Base-by-base conservation (phyloP, 1,140 invertebrate genomes). In the Lordiphosa collinella region DNA sequence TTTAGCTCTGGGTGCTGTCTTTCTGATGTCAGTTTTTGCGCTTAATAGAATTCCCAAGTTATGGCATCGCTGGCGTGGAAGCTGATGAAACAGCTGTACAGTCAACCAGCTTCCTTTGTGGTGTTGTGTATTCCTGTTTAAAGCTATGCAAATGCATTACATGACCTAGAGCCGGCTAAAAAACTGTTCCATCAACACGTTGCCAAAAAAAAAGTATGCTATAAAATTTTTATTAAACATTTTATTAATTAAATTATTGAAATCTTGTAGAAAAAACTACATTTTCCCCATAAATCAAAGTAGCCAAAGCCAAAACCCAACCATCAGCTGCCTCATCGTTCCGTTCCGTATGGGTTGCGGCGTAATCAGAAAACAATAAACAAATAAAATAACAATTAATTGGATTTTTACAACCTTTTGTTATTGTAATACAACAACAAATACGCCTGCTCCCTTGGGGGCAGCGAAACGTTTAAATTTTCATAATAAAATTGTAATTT, bases 361-460 rank as follows among this genome's bases (percentile, higher is more conserved):
- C 62, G 71, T 80, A 79, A 79, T 79, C 75, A 80, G 65, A 79
- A 82, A 70, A 75, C 75, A 84, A 82, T 80, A 84, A 82, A 84
- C 76, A 82, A 84, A 82, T 82, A 82, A 84, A 82, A 82, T 82
- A 76, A 78, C 72, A 84, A 82, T 82, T 82, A 82, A 82, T 84
- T 82, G 72, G 67, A 82, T 76, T 82, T 84, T 76, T 59, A 70
- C 34, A 50, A 22, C 63, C 53, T 35, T 65, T 59, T 68, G 50
- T 56, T 64, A 29, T 52, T 58, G 38, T 56, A 44, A 34, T 8
- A 38, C 13, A 38, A 37, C 12, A 37, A 38, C 3, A 38, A 38
- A 16, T 36, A 13, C 7, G n/a, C 35, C 31, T 14, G 35, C 14
- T 36, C 43, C 18, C 18, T 37, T 12, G 41, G n/a, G 54, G 11